Percentiles rank a stretch among this genome's conserved stretches.
These are phyloP conservation scores for Pyralis farinalis DNA, from an alignment of 2,888 invertebrate genomes.

Conservation along the genomic window DNA sequence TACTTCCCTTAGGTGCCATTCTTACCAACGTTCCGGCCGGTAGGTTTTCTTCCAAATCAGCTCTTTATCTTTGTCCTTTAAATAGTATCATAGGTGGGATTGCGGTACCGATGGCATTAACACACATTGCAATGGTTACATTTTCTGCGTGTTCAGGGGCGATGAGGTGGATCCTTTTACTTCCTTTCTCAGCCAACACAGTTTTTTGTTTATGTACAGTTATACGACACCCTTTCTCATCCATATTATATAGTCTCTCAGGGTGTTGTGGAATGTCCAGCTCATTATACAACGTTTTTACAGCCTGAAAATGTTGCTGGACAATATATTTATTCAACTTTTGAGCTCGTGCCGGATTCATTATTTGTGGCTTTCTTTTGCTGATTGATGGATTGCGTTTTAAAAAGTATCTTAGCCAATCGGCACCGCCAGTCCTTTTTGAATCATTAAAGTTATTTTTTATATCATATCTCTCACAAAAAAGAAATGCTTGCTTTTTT, in stretches of 20 bases:
- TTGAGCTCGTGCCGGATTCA: slow-evolving; percentile 31
- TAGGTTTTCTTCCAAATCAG: too few species aligned
- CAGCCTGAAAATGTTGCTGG: background rate
- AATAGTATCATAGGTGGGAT: too few species aligned
- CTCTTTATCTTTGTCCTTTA: background rate
- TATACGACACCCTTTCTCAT: background rate
- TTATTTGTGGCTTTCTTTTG: slow-evolving; percentile 24
- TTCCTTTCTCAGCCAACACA: background rate
- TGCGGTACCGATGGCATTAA: background rate
- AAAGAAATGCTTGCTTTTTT: slow-evolving; percentile 3
- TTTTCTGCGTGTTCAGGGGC: background rate
- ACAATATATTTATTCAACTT: slow-evolving; percentile 9
- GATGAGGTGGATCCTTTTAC: background rate
- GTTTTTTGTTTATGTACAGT: background rate
- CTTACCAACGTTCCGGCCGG: too few species aligned
- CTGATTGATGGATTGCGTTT: slow-evolving; percentile 22
- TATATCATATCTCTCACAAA: slow-evolving; percentile 11
- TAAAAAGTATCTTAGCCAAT: slow-evolving; percentile 23
- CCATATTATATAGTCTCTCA: background rate
- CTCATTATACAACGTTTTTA: background rate
- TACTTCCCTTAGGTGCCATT: too few species aligned
- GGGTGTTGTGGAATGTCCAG: background rate
- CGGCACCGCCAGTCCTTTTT: slow-evolving; percentile 17
- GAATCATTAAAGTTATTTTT: slow-evolving; percentile 14
- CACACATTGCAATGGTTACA: background rate